These are phyloP conservation scores for Xenentodon cancila DNA, from an alignment of 2,797 vertebrate species.

Conservation along the genomic window DNA sequence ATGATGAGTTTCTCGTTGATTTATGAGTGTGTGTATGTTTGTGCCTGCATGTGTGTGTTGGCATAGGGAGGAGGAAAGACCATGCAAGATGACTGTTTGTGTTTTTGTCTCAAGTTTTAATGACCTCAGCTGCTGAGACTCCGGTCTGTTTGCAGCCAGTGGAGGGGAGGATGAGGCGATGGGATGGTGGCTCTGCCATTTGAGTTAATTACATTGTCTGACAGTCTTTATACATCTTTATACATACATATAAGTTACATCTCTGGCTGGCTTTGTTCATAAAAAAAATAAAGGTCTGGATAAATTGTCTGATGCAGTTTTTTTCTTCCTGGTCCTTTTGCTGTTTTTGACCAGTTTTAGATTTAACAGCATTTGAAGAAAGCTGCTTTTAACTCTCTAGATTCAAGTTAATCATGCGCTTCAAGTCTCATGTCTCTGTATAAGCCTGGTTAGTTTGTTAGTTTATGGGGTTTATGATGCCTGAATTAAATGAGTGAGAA, in stretches of 20 bases:
- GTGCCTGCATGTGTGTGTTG: conserved; percentile 38
- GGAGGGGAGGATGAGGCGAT: background rate
- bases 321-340: too few relatives aligned
- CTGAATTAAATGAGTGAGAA: too few relatives aligned
- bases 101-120: conserved; percentile 66
- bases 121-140: conserved; percentile 61
- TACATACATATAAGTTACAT: conserved; percentile 15
- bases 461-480: too few relatives aligned
- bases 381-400: too few relatives aligned
- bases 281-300: conserved; percentile 2
- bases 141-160: conserved; percentile 14
- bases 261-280: background rate
- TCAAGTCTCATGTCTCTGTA: too few relatives aligned
- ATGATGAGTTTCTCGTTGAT: conserved; percentile 16
- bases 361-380: too few relatives aligned
- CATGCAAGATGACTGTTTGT: conserved; percentile 45
- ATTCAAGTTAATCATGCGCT: too few relatives aligned
- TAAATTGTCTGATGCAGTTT: background rate
- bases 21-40: conserved; percentile 33
- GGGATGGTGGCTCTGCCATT: background rate
- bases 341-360: too few relatives aligned
- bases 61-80: conserved; percentile 23
- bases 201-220: conserved; percentile 12
- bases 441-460: too few relatives aligned
- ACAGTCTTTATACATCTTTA: too few relatives aligned